These are phyloP conservation scores for Mesorhabditis spiculigera DNA, from an alignment of 2,888 invertebrate species.

Conservation along the genomic window DNA sequence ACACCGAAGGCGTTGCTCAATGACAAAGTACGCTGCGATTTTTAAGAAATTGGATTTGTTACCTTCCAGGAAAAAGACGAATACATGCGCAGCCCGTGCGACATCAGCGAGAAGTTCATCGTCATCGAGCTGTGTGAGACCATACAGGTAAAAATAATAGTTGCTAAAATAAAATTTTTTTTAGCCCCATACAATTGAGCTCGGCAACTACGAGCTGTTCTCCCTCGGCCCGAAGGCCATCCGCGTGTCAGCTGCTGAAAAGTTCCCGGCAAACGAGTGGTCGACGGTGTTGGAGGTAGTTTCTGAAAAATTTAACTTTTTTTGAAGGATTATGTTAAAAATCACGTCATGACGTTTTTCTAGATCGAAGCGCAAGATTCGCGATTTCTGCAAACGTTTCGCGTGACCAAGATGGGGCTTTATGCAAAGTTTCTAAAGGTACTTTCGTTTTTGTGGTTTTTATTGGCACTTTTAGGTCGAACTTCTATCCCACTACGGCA, in stretches of 20 bases:
- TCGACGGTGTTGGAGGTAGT: conserved; percentile 78
- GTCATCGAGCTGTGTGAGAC: conserved; percentile 96
- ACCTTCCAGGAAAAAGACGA: conserved; percentile 70
- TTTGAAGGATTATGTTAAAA: background rate
- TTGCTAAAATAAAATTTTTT: conserved; percentile 9
- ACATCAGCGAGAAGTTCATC: conserved; percentile 67
- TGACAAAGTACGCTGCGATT: conserved; percentile 61
- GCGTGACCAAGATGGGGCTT: conserved; percentile 65
- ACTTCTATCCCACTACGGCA: conserved; percentile 86
- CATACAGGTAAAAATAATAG: conserved; percentile 69
- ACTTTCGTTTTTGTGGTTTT: background rate
- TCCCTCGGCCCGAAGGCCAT: conserved; percentile 92
- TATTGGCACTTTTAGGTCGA: conserved; percentile 65
- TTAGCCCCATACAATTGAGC: conserved; percentile 79
- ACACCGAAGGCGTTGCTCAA: conserved; percentile 76
- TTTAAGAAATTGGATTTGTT: background rate
- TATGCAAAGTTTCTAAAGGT: conserved; percentile 86
- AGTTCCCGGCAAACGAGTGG: conserved; percentile 89
- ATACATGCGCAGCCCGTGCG: conserved; percentile 95
- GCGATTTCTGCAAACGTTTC: conserved; percentile 45
- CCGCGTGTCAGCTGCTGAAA: conserved; percentile 76
- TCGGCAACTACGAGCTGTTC: conserved; percentile 95
- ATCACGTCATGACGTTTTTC: background rate
- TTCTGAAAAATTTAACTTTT: no score
- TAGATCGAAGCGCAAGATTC: conserved; percentile 1